A percentile compares a stretch with the other conserved stretches of the same genome.
Conservation (phyloP, 2,888 invertebrate species). For the Eurois occulta region DNA sequence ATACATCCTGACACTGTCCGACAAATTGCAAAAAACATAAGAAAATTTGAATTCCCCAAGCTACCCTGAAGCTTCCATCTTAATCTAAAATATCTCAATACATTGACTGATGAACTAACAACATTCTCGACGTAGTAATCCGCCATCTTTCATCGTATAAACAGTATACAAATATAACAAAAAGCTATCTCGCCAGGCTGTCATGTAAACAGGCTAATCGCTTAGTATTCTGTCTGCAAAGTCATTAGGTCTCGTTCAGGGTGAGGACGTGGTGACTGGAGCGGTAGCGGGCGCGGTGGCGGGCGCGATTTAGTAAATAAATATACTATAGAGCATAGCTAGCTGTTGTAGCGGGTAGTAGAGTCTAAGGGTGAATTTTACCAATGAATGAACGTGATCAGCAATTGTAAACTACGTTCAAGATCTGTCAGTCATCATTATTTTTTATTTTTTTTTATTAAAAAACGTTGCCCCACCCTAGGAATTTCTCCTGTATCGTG, state of each 20-base stretch:
- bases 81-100: not conserved
- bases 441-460: no score
- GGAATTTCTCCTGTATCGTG: no score
- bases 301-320: not conserved
- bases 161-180: constrained; percentile 14
- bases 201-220: constrained; percentile 27
- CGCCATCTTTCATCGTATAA: constrained; percentile 26
- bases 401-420: no score
- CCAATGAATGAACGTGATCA: no score
- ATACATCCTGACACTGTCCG: no score
- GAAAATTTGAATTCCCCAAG: no score
- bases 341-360: no score
- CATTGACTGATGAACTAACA: constrained; percentile 24
- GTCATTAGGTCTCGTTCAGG: constrained; percentile 1
- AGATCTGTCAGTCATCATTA: no score
- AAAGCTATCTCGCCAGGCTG: constrained; percentile 30
- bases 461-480: no score
- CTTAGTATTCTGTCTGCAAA: constrained; percentile 27
- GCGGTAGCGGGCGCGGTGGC: constrained; percentile 3
- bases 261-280: not conserved
- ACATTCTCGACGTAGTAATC: constrained; percentile 30
- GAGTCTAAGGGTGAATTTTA: no score
- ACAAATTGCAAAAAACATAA: no score
- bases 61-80: no score
- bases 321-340: not conserved